Evolutionary conservation across 2,797 vertebrate species (phyloP), one percentile per base, ranked within the genome.

Genomic region (Acrossocheilus fasciatus): DNA sequence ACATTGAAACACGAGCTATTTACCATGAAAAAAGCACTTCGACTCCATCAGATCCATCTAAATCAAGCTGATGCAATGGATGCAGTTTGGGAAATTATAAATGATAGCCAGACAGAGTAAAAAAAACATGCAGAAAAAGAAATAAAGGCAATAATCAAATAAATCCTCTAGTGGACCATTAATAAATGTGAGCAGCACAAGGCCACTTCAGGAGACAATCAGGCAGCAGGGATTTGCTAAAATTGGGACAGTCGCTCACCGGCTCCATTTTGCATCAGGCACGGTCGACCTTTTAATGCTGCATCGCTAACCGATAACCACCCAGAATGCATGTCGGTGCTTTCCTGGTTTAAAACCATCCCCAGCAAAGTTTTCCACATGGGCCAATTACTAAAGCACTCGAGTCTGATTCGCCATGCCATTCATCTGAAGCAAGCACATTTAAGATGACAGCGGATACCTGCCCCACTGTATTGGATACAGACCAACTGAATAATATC

Each of bases 141-240:
- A 90, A 94, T 92, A 92, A 93, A 93, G 86, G 88, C 95, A 94
- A 95, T 95, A 93, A 95, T 94, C 89, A 94, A 94, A 94, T 94
- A 93, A 92, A 95, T 92, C 92, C 91, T 93, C 88, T 90, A 90
- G 92, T 91, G 90, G 91, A 89, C 89, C 91, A 90, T 89, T 92
- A 90, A 94, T 95, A 91, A 94, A 94, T 81, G 87, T 92, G 91
- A 90, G 92, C 87, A 90, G 91, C 88, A 94, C 93, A 93, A 92
- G 92, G 92, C 92, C 95, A 94, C 94, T 96, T 96, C 93, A 95
- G 92, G 91, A 94, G 94, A 94, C 93, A 95, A 95, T 95, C 93
- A 93, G 91, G 92, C 89, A 57, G 87, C 79, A 88, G 90, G 92
- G 92, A 95, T 95, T 95, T 95, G 90, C 89, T 92, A 84, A 96